Evolutionary conservation across 2,113 vertebrate genomes (phyloP).

Genomic region (Nycticebus coucang): DNA sequence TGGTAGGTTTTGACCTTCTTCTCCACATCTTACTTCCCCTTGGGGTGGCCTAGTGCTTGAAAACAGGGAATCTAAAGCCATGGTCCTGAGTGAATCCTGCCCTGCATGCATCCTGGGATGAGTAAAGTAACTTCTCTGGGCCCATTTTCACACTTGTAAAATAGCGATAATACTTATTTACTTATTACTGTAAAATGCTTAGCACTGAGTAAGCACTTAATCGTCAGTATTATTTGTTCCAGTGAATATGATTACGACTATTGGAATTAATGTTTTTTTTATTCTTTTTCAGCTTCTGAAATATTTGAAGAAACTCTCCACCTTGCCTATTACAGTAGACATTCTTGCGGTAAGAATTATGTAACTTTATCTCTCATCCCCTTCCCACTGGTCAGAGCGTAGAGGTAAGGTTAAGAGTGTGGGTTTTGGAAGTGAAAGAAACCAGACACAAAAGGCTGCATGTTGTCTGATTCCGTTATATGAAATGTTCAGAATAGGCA

Average conservation of each 20-base stretch:
- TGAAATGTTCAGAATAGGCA: slow-evolving; percentile 25
- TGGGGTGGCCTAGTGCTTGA: not conserved
- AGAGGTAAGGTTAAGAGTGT: not conserved
- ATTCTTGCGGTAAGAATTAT: slow-evolving; percentile 94
- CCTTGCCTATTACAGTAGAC: slow-evolving; percentile 96
- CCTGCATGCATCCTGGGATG: not conserved
- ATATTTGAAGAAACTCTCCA: slow-evolving; percentile 93
- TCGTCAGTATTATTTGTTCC: slow-evolving; percentile 3
- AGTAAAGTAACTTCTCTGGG: not conserved
- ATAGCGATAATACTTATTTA: not conserved
- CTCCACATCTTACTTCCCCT: not conserved
- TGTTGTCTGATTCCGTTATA: not conserved
- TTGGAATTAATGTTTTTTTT: slow-evolving; percentile 63
- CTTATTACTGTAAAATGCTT: not conserved
- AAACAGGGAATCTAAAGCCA: not conserved
- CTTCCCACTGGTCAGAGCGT: not conserved
- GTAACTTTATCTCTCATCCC: not conserved
- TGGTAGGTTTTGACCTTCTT: slow-evolving; percentile 11
- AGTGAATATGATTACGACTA: not conserved
- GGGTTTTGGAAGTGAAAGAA: slow-evolving; percentile 43
- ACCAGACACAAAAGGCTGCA: not conserved
- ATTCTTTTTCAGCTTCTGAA: slow-evolving; percentile 91
- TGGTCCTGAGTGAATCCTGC: not conserved
- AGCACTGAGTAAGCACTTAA: not conserved
- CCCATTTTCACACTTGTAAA: slow-evolving; percentile 37